A percentile compares a stretch with the other conserved stretches of the same genome.
Conservation (phyloP, 2,113 vertebrate species). For the Petroica traversi region DNA sequence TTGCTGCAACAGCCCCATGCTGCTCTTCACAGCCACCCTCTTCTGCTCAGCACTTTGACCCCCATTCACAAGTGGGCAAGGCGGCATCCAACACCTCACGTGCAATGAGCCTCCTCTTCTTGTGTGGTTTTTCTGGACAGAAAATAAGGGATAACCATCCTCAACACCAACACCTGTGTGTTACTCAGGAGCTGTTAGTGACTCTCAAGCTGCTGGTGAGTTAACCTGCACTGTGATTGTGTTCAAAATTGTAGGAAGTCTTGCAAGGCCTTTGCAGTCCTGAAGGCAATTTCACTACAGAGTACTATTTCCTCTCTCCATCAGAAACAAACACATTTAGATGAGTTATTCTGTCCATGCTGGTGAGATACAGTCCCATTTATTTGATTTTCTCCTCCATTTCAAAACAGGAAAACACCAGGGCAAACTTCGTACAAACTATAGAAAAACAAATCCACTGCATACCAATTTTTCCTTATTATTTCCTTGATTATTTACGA, state of each 20-base stretch:
- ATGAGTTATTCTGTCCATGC: background rate
- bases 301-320: background rate
- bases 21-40: background rate
- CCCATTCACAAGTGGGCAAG: fast-evolving
- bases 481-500: conserved; percentile 34
- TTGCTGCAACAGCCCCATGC: fast-evolving
- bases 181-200: background rate
- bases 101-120: background rate
- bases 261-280: background rate
- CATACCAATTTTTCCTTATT: conserved; percentile 12
- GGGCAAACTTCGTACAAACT: background rate
- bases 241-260: background rate
- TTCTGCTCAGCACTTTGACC: background rate
- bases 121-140: background rate
- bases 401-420: background rate
- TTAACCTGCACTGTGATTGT: background rate
- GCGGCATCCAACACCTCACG: fast-evolving
- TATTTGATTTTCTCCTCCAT: background rate
- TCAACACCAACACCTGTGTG: background rate
- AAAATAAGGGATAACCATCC: background rate
- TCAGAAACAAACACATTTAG: background rate
- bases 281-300: background rate
- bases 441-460: conserved; percentile 5
- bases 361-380: background rate
- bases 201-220: background rate